Evolutionary conservation across 2,797 vertebrate species (phyloP).

Genomic region (Ceryle rudis): DNA sequence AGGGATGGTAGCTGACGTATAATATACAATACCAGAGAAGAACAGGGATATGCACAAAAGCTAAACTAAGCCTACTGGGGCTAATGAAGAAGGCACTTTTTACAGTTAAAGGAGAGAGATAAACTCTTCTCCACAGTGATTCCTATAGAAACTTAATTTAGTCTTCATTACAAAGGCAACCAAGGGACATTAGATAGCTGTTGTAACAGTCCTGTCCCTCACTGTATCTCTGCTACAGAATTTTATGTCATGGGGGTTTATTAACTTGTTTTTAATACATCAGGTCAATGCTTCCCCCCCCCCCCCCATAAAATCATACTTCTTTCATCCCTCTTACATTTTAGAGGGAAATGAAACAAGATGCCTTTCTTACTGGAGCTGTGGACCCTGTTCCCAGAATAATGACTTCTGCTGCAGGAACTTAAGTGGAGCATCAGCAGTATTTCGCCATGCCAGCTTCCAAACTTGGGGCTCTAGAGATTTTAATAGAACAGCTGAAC

Average conservation of each 20-base stretch:
- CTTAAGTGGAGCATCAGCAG: not conserved
- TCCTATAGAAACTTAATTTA: not conserved
- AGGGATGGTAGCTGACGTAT: fast-evolving
- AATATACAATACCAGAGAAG: not conserved
- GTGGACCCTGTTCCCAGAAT: fast-evolving
- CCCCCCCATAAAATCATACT: not conserved
- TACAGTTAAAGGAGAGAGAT: not conserved
- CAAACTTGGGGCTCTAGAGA: not conserved
- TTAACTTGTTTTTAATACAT: not conserved
- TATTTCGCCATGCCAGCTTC: not conserved
- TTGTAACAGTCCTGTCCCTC: not conserved
- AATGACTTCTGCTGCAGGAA: not conserved
- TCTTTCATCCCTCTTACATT: not conserved
- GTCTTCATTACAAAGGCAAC: not conserved
- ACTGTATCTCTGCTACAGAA: not conserved
- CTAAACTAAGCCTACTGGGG: not conserved
- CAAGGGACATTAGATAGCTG: not conserved
- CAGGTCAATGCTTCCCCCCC: not conserved
- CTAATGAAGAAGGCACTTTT: not conserved
- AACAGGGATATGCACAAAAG: not conserved
- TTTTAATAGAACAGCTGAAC: not conserved
- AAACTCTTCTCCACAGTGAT: not conserved
- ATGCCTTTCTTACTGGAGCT: not conserved
- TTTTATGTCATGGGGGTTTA: not conserved
- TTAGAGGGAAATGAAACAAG: not conserved